These are phyloP conservation scores for Andrena camellia DNA, from an alignment of 2,888 invertebrate genomes.

Conservation along the genomic window DNA sequence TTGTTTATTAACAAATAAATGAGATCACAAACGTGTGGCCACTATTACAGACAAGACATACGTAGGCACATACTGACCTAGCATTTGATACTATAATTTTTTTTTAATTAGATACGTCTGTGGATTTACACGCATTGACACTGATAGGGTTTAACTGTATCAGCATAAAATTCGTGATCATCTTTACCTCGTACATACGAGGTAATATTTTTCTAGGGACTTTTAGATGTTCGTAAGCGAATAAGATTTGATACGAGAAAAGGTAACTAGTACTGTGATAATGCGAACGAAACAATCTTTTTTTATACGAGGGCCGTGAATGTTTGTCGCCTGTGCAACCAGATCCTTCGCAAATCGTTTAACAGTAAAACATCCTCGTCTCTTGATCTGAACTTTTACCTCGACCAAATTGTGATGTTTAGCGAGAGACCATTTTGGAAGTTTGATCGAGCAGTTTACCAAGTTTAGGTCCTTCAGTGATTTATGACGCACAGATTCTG, in stretches of 20 bases:
- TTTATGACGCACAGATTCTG: background rate
- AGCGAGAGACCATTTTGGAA: background rate
- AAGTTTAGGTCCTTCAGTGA: background rate
- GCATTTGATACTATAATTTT: slow-evolving; percentile 26
- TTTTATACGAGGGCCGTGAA: slow-evolving; percentile 3
- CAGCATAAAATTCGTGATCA: slow-evolving; percentile 9
- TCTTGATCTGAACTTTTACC: background rate
- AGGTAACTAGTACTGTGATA: slow-evolving; percentile 41
- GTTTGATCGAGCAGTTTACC: background rate
- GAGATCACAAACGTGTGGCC: background rate
- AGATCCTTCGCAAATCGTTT: background rate
- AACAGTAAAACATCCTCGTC: background rate
- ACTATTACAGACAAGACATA: background rate
- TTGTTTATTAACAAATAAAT: background rate
- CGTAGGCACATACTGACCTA: background rate
- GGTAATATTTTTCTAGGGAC: slow-evolving; percentile 1
- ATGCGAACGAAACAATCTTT: slow-evolving; percentile 26
- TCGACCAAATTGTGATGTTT: background rate
- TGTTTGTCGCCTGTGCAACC: background rate
- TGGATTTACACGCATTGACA: slow-evolving; percentile 26
- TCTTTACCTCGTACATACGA: slow-evolving; percentile 5
- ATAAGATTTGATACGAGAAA: background rate
- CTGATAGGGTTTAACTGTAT: background rate
- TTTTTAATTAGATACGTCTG: background rate
- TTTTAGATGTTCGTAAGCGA: slow-evolving; percentile 18